Evolutionary conservation across 2,797 vertebrate species (phyloP).

Genomic region (Ispidina picta): DNA sequence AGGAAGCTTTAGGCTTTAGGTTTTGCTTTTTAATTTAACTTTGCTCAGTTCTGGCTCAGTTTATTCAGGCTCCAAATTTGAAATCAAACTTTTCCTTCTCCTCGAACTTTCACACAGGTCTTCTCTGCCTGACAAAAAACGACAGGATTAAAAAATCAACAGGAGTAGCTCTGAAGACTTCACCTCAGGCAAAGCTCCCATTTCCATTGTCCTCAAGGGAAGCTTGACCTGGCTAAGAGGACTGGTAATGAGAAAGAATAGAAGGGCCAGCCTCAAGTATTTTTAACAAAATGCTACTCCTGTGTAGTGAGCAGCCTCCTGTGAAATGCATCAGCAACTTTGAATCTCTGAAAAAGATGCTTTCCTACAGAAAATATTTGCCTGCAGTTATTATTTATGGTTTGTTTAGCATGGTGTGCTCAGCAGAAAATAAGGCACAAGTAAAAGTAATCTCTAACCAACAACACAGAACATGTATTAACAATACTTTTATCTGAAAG

Average conservation of each 20-base stretch:
- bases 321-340: constrained; percentile 57
- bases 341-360: constrained; percentile 39
- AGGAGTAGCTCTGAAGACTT: constrained; percentile 6
- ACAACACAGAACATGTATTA: neutral
- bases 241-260: constrained; percentile 61
- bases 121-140: constrained; percentile 20
- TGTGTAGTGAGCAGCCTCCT: constrained; percentile 32
- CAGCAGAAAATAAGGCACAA: neutral
- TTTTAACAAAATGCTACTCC: constrained; percentile 67
- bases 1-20: neutral
- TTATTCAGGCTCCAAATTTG: neutral
- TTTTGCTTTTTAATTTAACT: neutral
- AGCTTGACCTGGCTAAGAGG: constrained; percentile 58
- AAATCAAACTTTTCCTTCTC: constrained; percentile 45
- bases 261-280: constrained; percentile 42
- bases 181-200: constrained; percentile 49
- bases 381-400: neutral
- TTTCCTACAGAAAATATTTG: constrained; percentile 11
- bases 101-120: constrained; percentile 13
- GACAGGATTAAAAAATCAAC: neutral
- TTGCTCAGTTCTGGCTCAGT: neutral
- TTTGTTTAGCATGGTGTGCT: neutral
- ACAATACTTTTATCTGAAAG: neutral
- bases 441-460: neutral
- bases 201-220: constrained; percentile 66